These are phyloP conservation scores for Brachionus calyciflorus DNA, from an alignment of 1,140 invertebrate species.

Conservation along the genomic window DNA sequence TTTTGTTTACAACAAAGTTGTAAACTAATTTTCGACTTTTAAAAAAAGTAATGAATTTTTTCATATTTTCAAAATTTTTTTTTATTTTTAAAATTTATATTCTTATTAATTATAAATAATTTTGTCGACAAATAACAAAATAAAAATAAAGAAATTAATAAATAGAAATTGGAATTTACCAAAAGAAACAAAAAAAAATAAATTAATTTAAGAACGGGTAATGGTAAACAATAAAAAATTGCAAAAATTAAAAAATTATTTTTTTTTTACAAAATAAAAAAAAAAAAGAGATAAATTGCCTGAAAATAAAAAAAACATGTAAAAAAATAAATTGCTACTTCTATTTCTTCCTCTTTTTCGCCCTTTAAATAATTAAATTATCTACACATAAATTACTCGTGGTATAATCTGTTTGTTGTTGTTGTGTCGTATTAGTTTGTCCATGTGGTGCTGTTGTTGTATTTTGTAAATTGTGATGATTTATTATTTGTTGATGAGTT, in stretches of 20 bases:
- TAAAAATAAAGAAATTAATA: not conserved
- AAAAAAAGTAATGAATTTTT: too few relatives aligned
- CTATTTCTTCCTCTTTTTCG: too few relatives aligned
- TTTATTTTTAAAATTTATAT: too few relatives aligned
- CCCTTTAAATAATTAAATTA: constrained; percentile 29
- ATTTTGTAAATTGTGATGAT: constrained; percentile 12
- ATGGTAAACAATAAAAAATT: not conserved
- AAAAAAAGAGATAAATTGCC: not conserved
- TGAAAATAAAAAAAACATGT: not conserved
- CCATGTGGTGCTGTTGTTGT: not conserved
- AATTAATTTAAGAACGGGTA: constrained; percentile 5
- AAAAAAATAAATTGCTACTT: not conserved
- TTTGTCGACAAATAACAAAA: too few relatives aligned
- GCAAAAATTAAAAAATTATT: constrained; percentile 18
- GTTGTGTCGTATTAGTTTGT: too few relatives aligned
- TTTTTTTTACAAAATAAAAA: not conserved
- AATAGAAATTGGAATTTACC: constrained; percentile 18
- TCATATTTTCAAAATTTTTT: too few relatives aligned
- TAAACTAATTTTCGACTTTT: too few relatives aligned
- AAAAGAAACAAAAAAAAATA: not conserved
- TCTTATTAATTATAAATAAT: too few relatives aligned
- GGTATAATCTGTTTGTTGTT: not conserved
- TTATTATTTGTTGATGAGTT: constrained; percentile 13
- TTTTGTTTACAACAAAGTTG: too few relatives aligned
- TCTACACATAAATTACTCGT: constrained; percentile 31